These are phyloP conservation scores for Myotis myotis DNA, from an alignment of 2,797 vertebrate species.

Conservation along the genomic window DNA sequence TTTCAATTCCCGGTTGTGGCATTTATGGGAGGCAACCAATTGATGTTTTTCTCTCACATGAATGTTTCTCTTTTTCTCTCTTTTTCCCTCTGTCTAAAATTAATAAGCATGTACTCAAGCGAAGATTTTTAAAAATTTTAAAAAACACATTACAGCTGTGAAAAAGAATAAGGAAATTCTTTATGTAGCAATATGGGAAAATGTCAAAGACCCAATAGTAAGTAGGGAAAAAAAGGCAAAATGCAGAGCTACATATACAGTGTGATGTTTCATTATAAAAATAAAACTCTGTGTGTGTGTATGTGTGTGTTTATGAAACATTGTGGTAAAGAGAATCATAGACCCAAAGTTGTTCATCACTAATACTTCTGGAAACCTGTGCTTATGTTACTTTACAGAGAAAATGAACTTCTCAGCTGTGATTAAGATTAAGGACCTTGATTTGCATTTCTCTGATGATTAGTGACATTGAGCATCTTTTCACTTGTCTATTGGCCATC, in stretches of 20 bases:
- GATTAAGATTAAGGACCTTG: not conserved
- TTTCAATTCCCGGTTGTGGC: not conserved
- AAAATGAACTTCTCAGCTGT: not conserved
- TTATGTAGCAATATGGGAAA: not conserved
- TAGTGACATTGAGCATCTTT: not conserved
- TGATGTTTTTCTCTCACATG: not conserved
- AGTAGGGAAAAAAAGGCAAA: not conserved
- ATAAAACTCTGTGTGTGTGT: not conserved
- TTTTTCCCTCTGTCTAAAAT: not conserved
- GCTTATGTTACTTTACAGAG: not conserved
- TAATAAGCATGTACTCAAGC: not conserved
- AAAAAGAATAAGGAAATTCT: not conserved
- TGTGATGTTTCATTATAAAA: not conserved
- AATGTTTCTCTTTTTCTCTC: not conserved
- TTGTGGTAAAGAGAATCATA: not conserved
- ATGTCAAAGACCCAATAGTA: not conserved
- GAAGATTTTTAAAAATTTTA: not conserved
- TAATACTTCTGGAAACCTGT: not conserved
- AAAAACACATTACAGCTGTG: not conserved
- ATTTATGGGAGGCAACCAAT: not conserved
- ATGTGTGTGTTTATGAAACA: not conserved
- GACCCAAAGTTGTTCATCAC: not conserved
- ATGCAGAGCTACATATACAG: not conserved
- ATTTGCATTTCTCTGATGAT: not conserved
- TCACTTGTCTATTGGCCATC: not conserved